Percentiles rank a stretch among this genome's conserved stretches.
Evolutionary conservation across 2,888 invertebrate genomes (phyloP).

Genomic region (Atrina japonica): DNA sequence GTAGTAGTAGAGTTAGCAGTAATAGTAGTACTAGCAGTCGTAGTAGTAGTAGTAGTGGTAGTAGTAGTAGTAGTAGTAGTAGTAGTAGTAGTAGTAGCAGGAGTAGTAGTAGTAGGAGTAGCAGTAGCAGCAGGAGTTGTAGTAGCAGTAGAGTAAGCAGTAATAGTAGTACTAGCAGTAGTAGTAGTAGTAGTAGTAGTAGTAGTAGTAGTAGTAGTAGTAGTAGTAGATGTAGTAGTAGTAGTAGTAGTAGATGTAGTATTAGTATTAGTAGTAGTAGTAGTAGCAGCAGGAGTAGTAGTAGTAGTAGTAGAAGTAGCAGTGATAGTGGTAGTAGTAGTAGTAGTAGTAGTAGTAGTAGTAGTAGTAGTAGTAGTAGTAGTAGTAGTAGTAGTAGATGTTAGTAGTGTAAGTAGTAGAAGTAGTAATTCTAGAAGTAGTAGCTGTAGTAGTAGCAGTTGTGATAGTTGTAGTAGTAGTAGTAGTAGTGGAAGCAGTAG

Average conservation of each 20-base stretch:
- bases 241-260: slow-evolving; percentile 21
- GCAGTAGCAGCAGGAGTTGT: too few relatives aligned
- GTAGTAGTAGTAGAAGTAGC: too few relatives aligned
- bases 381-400: slow-evolving; percentile 15
- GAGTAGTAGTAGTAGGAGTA: too few relatives aligned
- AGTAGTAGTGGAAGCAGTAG: slow-evolving; percentile 21
- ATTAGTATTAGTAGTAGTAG: background rate
- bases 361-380: slow-evolving; percentile 19
- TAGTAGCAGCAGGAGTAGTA: too few relatives aligned
- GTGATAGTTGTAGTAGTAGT: slow-evolving; percentile 32
- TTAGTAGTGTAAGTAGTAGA: slow-evolving; percentile 13
- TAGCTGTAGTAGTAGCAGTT: slow-evolving; percentile 20
- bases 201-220: slow-evolving; percentile 22
- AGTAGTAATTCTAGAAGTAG: slow-evolving; percentile 20
- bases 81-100: slow-evolving; percentile 12
- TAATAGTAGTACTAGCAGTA: slow-evolving; percentile 21
- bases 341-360: slow-evolving; percentile 26
- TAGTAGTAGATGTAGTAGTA: slow-evolving; percentile 22
- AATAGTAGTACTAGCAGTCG: slow-evolving; percentile 15
- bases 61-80: slow-evolving; percentile 24
- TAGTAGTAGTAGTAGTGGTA: slow-evolving; percentile 22
- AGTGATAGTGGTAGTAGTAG: too few relatives aligned
- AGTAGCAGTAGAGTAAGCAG: too few relatives aligned
- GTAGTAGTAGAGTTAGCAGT: slow-evolving; percentile 19
- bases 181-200: slow-evolving; percentile 27